Evolutionary conservation across 2,888 invertebrate genomes (phyloP).

Genomic region (Chalcosyrphus nemorum): DNA sequence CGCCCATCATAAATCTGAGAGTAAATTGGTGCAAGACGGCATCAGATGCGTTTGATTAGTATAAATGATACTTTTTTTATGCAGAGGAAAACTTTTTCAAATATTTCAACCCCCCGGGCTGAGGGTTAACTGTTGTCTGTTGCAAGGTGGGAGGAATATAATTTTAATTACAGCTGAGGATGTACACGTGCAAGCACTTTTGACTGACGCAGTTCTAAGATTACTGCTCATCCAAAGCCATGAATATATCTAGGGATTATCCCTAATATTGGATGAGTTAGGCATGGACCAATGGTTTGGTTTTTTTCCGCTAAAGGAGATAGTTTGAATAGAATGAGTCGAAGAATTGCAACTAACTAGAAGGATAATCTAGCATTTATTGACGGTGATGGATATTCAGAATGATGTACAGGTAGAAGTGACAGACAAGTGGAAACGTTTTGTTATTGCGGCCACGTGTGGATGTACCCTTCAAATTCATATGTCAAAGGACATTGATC

Average conservation of each 20-base stretch:
- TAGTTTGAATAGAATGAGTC: conserved; percentile 8
- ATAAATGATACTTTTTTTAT: conserved; percentile 61
- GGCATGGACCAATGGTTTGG: conserved; percentile 12
- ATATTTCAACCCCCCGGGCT: neutral
- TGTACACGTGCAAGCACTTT: conserved; percentile 66
- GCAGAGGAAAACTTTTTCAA: no score
- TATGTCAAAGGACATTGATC: no score
- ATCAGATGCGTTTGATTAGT: conserved; percentile 71
- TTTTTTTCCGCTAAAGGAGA: neutral
- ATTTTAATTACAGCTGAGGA: conserved; percentile 51
- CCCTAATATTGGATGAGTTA: conserved; percentile 37
- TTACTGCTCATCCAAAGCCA: conserved; percentile 58
- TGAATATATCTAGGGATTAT: conserved; percentile 55
- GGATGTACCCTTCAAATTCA: neutral
- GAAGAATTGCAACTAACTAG: neutral
- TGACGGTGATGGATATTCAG: neutral
- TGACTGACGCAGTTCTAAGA: conserved; percentile 35
- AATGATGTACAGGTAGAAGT: neutral
- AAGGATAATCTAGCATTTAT: conserved; percentile 21
- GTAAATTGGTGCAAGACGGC: conserved; percentile 55
- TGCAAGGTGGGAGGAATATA: conserved; percentile 53
- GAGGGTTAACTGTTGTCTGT: neutral
- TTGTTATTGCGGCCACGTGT: neutral
- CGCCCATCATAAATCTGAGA: conserved; percentile 61
- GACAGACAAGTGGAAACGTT: conserved; percentile 37